Evolutionary conservation across 2,888 invertebrate species (phyloP).

Genomic region (Uloborus plumipes): DNA sequence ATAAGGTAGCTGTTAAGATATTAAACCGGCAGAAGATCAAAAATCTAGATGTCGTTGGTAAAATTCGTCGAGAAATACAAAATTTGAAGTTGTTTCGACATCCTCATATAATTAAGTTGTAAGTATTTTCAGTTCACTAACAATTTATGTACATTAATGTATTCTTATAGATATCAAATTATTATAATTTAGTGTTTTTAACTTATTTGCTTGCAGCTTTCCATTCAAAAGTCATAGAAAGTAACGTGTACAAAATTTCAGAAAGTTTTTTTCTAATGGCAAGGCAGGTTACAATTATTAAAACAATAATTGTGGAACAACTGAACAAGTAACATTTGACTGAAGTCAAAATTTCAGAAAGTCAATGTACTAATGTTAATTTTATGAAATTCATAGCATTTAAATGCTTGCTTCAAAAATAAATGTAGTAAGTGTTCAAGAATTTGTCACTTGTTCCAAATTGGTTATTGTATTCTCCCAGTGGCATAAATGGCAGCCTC

Average conservation of each 20-base stretch:
- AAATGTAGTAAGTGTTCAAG: too few relatives aligned
- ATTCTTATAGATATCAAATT: neutral
- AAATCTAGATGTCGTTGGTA: slow-evolving; percentile 98
- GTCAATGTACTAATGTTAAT: too few relatives aligned
- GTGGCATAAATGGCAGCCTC: too few relatives aligned
- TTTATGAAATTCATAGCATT: neutral
- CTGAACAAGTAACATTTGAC: too few relatives aligned
- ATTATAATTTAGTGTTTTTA: neutral
- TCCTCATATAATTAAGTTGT: slow-evolving; percentile 99
- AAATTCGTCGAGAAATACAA: slow-evolving; percentile 98
- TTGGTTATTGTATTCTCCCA: too few relatives aligned
- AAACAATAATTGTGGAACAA: too few relatives aligned
- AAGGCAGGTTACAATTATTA: too few relatives aligned
- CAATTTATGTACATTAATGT: neutral
- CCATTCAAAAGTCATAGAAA: neutral
- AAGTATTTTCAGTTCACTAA: slow-evolving; percentile 68
- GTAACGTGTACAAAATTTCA: too few relatives aligned
- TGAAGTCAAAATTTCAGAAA: too few relatives aligned
- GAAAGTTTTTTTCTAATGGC: too few relatives aligned
- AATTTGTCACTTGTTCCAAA: too few relatives aligned
- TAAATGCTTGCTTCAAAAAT: neutral
- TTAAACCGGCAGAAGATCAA: slow-evolving; percentile 98
- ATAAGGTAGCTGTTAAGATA: slow-evolving; percentile 99
- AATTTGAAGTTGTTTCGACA: slow-evolving; percentile 99
- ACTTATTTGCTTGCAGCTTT: neutral